Conservation (phyloP, 2,888 invertebrate species). For the Drosophila longiperda region DNA sequence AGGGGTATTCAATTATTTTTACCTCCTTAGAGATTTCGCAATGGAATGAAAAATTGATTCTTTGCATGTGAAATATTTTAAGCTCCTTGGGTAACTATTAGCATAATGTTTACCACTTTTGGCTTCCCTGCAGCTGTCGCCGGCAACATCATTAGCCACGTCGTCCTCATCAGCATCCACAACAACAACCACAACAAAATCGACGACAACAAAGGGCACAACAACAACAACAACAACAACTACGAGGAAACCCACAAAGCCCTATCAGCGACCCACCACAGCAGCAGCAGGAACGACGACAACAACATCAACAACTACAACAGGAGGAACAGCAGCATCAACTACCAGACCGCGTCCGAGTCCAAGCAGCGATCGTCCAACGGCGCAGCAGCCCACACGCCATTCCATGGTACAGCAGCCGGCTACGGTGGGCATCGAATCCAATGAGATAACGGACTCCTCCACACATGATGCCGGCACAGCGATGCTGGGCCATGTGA, state of each 20-base stretch:
- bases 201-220: slow-evolving; percentile 67
- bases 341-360: slow-evolving; percentile 55
- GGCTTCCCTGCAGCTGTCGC: slow-evolving; percentile 76
- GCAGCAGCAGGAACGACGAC: slow-evolving; percentile 44
- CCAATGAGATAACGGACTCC: slow-evolving; percentile 83
- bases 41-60: slow-evolving; percentile 82
- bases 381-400: slow-evolving; percentile 57
- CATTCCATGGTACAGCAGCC: slow-evolving; percentile 63
- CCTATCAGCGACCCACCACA: slow-evolving; percentile 71
- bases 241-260: slow-evolving; percentile 52
- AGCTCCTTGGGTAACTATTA: slow-evolving; percentile 69
- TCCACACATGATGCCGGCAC: slow-evolving; percentile 59
- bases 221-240: slow-evolving; percentile 63
- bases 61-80: slow-evolving; percentile 74
- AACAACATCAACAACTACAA: slow-evolving; percentile 56
- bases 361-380: slow-evolving; percentile 48
- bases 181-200: slow-evolving; percentile 52
- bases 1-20: neutral
- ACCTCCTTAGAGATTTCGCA: slow-evolving; percentile 67
- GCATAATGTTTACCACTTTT: slow-evolving; percentile 77
- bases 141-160: slow-evolving; percentile 76
- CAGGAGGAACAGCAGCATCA: slow-evolving; percentile 59
- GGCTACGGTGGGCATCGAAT: slow-evolving; percentile 80
- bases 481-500: slow-evolving; percentile 68
- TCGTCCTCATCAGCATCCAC: slow-evolving; percentile 64